A percentile compares a stretch with the other conserved stretches of the same genome.
Evolutionary conservation across 1,140 invertebrate genomes (phyloP).

Genomic region (Penaeus japonicus): DNA sequence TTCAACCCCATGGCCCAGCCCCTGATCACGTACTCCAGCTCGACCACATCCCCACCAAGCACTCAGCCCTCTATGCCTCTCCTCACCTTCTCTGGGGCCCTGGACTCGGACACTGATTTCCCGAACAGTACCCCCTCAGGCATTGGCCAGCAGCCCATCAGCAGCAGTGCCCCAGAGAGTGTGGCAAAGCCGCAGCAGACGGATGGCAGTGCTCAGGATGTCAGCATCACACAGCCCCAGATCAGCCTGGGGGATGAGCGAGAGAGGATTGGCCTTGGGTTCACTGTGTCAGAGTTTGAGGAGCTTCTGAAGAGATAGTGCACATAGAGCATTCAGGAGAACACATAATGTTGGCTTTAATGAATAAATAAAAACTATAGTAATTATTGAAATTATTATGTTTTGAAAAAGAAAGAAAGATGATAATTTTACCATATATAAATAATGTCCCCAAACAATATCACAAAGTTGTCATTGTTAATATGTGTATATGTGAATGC

Average conservation of each 20-base stretch:
- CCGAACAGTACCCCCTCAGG: not conserved
- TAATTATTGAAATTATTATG: too few relatives aligned
- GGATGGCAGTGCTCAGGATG: not conserved
- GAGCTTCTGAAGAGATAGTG: constrained; percentile 42
- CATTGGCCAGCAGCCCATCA: not conserved
- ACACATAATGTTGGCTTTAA: too few relatives aligned
- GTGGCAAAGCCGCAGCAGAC: not conserved
- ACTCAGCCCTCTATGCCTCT: constrained; percentile 20
- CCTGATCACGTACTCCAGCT: not conserved
- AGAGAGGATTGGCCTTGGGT: not conserved
- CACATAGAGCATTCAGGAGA: too few relatives aligned
- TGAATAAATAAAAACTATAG: too few relatives aligned
- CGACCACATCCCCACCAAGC: not conserved
- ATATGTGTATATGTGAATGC: too few relatives aligned
- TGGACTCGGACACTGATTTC: constrained; percentile 23
- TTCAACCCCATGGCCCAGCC: not conserved
- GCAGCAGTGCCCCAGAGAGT: not conserved
- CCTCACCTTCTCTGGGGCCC: constrained; percentile 36
- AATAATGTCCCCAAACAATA: too few relatives aligned
- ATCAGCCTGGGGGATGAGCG: not conserved
- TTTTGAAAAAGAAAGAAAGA: too few relatives aligned
- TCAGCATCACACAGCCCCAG: not conserved
- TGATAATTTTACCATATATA: too few relatives aligned
- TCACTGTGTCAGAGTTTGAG: constrained; percentile 27
- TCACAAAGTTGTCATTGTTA: too few relatives aligned